Evolutionary conservation across 2,113 vertebrate genomes (phyloP), one percentile per base, ranked within the genome.

Genomic region (Xiphophorus hellerii): DNA sequence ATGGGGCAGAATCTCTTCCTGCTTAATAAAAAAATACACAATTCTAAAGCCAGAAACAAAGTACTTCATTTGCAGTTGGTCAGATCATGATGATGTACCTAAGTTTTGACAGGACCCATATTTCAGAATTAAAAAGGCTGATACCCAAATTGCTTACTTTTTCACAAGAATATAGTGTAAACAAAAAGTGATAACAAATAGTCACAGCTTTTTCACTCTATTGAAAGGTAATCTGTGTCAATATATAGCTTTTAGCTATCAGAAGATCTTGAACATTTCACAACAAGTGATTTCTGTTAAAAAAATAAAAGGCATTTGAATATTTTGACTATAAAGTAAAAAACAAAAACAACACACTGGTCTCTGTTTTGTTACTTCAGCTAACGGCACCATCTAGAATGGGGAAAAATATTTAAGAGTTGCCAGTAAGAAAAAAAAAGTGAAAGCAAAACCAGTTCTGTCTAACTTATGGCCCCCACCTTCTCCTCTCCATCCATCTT

Each of bases 391-490:
- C 44, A 48, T 48, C 14, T 20, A 5, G 17, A 48, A 48, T 20
- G 44, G 44, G 14, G 1, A 48, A 48, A 48, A 48, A 17, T 7
- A 48, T 0, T 6, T 20, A 20, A 42, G 13, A 42, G 39, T 42
- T 42, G 39, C 12, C 1, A 4, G 3, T 15, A 54, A 7, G 6
- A 51, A 71, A 60, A 77, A 29, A 81, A 88, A 76, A 81, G 71
- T 71, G 71, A 83, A 86, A 87, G 74, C 64, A 82, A 80, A 93
- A 89, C 69, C 83, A 85, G 71, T 87, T 71, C 69, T 63, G 44
- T 77, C 54, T 85, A 90, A 90, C 84, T 90, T 87, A 74, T 90
- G 86, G 87, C 82, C 88, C 69, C 68, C 80, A 74, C 77, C 73
- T 84, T 80, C 81, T 83, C 78, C 76, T 83, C 66, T 74, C 63